Evolutionary conservation across 2,888 invertebrate genomes (phyloP), one percentile per base, ranked within the genome.

Genomic region (Zygaena filipendulae): DNA sequence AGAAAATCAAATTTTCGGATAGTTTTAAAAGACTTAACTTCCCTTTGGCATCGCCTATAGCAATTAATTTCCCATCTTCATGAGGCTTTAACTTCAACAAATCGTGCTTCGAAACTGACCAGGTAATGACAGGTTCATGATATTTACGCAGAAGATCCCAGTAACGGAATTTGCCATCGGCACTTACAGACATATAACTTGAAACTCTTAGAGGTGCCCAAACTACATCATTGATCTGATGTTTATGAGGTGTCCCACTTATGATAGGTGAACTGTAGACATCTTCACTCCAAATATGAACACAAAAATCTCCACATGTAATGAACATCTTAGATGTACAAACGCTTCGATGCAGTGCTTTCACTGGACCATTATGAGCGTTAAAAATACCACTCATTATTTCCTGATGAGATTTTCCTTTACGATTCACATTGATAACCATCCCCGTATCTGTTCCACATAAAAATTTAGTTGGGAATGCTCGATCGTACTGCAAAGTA

Each of bases 121-220:
- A 72, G 29, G 83, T 80, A 11, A 84, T 60, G 13, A 87, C 81
- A 3, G 92, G 90, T 21, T 83, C 81, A 30, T 82, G 82, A 36
- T 88, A 86, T 50, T 86, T 85, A 36, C 89, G 82, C 14, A 91
- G 61, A 12, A 92, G 63, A 64, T 93, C 92, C 91, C 91, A 92
- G 21, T 87, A 85, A 41, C 91, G 87, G 21, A 92, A 61, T 8
- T 83, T 84, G 0, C 92, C 92, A 46, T 88, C 87, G 7, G 29
- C 40, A 9, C 53, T 43, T 2, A 60, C 50, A 2, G 59, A 39
- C 60, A 67, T 62, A 30, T 58, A 66, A 25, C 56, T 45, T 5
- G 66, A 67, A 20, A 84, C 81, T 40, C 58, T 52, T 9, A 52
- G 43, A 6, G 64, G 63, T 8, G 59, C 46, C 61, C 62, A 69